These are phyloP conservation scores for Phallusia fumigata DNA, from an alignment of 23 tunicate species.

Conservation along the genomic window DNA sequence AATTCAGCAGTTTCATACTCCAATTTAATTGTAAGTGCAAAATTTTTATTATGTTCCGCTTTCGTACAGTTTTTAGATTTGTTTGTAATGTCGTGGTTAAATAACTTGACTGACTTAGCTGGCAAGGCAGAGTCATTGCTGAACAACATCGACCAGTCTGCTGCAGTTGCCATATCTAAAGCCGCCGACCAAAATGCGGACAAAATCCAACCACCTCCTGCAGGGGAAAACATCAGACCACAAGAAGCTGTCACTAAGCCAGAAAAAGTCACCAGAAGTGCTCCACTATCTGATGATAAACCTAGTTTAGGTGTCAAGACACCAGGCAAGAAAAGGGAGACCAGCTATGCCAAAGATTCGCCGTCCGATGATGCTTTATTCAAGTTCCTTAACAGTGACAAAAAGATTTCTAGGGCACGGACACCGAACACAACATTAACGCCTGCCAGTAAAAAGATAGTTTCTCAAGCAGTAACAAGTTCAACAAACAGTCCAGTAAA, in stretches of 20 bases:
- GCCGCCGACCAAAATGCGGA: neutral
- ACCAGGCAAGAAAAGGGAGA: constrained; percentile 4
- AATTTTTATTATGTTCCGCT: too few species aligned
- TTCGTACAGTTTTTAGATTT: neutral
- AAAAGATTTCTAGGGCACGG: constrained; percentile 32
- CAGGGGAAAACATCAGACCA: neutral
- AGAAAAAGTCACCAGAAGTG: neutral
- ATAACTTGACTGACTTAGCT: constrained; percentile 66
- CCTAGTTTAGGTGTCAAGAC: constrained; percentile 8
- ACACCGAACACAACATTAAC: neutral
- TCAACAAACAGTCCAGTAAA: constrained; percentile 10
- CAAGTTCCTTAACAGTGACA: constrained; percentile 68
- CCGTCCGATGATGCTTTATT: constrained; percentile 71
- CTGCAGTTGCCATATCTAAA: constrained; percentile 85
- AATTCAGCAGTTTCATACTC: too few species aligned
- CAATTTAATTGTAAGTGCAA: too few species aligned
- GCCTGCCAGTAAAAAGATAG: neutral
- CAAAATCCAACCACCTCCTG: neutral
- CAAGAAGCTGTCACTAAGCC: neutral
- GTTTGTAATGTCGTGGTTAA: constrained; percentile 85
- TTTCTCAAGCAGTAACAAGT: neutral
- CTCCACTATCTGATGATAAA: neutral
- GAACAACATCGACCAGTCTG: constrained; percentile 92
- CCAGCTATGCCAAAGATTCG: neutral
- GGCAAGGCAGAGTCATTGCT: constrained; percentile 92